Evolutionary conservation across 2,888 invertebrate species (phyloP).

Genomic region (Pelosia muscerda): DNA sequence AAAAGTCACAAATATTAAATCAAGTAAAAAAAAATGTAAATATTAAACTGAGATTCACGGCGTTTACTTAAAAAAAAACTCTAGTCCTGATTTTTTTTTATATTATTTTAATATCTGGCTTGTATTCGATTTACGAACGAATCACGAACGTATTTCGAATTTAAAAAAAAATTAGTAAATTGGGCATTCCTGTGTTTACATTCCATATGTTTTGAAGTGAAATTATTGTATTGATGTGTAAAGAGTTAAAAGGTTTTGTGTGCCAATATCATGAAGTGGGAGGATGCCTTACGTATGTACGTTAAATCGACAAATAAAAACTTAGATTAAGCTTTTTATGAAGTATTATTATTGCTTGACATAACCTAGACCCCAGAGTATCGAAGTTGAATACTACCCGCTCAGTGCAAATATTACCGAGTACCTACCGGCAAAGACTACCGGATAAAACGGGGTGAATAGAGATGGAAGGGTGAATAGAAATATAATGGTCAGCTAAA

Average conservation of each 20-base stretch:
- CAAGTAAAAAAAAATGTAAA: conserved; percentile 64
- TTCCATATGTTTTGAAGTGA: conserved; percentile 78
- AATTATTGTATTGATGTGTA: conserved; percentile 70
- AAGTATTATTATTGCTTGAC: conserved; percentile 66
- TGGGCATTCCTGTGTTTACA: conserved; percentile 79
- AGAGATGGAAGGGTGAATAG: too few relatives aligned
- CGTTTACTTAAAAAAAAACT: conserved; percentile 80
- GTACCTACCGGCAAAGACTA: too few relatives aligned
- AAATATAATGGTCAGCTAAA: too few relatives aligned
- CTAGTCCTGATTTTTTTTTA: conserved; percentile 78
- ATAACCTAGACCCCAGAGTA: conserved; percentile 18
- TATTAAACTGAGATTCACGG: conserved; percentile 71
- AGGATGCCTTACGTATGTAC: conserved; percentile 85
- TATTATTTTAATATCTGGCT: conserved; percentile 71
- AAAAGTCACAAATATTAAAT: conserved; percentile 76
- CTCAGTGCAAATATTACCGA: too few relatives aligned
- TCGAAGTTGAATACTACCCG: too few relatives aligned
- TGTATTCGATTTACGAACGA: conserved; percentile 67
- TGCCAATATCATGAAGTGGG: conserved; percentile 82
- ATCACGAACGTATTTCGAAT: conserved; percentile 66
- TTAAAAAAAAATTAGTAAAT: conserved; percentile 52
- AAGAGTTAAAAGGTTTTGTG: conserved; percentile 77
- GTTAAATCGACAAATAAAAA: conserved; percentile 86
- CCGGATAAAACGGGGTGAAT: too few relatives aligned
- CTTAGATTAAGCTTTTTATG: conserved; percentile 83